A percentile compares a stretch with the other conserved stretches of the same genome.
Evolutionary conservation across 2,888 invertebrate genomes (phyloP).

Genomic region (Rhorus exstirpatorius): DNA sequence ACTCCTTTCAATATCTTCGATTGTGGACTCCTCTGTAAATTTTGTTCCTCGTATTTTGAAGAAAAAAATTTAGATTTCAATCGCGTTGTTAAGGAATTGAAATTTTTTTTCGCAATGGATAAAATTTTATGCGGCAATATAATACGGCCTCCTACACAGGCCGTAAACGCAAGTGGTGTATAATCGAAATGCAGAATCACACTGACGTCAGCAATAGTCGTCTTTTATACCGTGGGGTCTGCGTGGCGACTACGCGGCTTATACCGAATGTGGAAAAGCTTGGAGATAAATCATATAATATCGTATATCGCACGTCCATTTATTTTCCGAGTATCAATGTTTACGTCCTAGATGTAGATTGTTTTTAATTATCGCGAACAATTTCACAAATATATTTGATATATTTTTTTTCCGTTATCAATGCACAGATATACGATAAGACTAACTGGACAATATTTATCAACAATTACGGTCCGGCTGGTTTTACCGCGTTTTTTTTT

Average conservation of each 20-base stretch:
- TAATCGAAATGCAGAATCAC: too few relatives aligned
- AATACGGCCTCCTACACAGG: neutral
- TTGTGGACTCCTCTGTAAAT: too few relatives aligned
- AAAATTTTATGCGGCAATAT: neutral
- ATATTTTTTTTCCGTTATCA: neutral
- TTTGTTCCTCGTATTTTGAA: too few relatives aligned
- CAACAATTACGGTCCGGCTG: neutral
- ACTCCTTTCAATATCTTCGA: too few relatives aligned
- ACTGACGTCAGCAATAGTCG: too few relatives aligned
- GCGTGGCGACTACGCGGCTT: too few relatives aligned
- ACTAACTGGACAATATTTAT: constrained; percentile 3
- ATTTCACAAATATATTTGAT: neutral
- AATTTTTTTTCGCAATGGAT: neutral
- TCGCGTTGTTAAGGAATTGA: neutral
- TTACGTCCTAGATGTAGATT: neutral
- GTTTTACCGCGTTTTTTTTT: too few relatives aligned
- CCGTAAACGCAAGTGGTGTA: too few relatives aligned
- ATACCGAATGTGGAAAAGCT: too few relatives aligned
- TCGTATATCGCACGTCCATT: neutral
- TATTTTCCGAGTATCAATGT: neutral
- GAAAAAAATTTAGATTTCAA: neutral
- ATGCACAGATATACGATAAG: neutral
- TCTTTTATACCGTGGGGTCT: too few relatives aligned
- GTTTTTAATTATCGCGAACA: neutral
- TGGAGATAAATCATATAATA: neutral